Conservation (phyloP, 2,797 vertebrate species). For the Natrix natrix region DNA sequence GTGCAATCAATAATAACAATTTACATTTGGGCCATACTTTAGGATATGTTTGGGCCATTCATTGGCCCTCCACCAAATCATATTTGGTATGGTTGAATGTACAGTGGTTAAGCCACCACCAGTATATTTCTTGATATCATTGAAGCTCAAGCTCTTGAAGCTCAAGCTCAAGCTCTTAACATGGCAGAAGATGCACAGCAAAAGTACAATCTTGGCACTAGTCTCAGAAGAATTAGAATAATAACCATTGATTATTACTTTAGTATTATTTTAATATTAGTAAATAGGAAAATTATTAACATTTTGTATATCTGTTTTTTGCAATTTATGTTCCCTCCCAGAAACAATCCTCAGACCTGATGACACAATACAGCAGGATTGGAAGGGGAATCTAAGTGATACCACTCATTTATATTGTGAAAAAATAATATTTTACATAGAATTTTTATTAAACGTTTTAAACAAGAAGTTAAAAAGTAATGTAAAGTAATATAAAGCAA, state of each 20-base stretch:
- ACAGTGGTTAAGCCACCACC: not conserved
- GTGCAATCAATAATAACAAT: no score
- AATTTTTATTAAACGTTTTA: no score
- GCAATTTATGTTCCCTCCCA: not conserved
- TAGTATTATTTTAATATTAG: not conserved
- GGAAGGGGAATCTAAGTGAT: not conserved
- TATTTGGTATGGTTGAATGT: not conserved
- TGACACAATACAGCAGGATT: not conserved
- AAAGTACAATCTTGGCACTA: not conserved
- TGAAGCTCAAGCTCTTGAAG: not conserved
- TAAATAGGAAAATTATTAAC: not conserved
- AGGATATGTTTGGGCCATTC: no score
- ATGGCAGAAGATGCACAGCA: not conserved
- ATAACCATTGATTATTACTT: not conserved
- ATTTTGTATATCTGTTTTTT: not conserved
- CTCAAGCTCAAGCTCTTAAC: not conserved
- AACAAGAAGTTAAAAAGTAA: no score
- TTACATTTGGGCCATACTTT: not conserved
- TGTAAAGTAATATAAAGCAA: no score
- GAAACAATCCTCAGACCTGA: not conserved
- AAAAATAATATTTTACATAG: not conserved
- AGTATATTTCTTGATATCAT: not conserved
- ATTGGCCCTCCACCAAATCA: not conserved
- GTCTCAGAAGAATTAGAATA: not conserved
- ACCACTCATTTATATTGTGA: not conserved